phyloP scores from a whole-genome alignment of 2,797 vertebrate species.

The Protonibea diacanthus region DNA sequence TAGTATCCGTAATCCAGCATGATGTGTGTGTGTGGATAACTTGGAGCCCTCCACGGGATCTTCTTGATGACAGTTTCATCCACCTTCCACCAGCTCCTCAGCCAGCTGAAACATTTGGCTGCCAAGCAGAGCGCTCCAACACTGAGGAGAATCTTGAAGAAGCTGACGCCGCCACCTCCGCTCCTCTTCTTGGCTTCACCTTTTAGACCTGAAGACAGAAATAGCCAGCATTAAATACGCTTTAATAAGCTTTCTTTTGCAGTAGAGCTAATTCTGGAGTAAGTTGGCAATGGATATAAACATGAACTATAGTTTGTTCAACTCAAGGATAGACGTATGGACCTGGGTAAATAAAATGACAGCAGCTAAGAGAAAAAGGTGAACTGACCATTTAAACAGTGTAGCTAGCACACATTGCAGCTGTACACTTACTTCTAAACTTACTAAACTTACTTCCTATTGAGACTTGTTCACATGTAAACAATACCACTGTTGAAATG shows the following conservation, averaged over 20 bases:
- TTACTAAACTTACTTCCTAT: not conserved
- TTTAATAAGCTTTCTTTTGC: no score
- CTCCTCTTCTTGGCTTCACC: slow-evolving; percentile 4
- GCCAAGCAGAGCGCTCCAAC: slow-evolving; percentile 41
- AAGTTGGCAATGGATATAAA: no score
- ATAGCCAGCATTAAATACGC: not conserved
- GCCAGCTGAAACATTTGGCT: slow-evolving; percentile 42
- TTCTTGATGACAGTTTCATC: not conserved
- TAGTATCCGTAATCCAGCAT: slow-evolving; percentile 62
- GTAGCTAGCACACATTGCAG: not conserved
- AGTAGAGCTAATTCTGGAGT: no score
- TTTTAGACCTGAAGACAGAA: slow-evolving; percentile 27
- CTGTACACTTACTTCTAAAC: not conserved
- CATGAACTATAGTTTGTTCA: no score
- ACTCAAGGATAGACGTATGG: not conserved
- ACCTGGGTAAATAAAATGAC: not conserved
- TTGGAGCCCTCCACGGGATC: not conserved
- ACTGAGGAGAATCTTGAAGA: slow-evolving; percentile 29
- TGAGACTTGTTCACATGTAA: not conserved
- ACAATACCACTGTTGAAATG: not conserved
- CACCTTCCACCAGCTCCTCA: not conserved
- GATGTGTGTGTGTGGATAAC: not conserved
- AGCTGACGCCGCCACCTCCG: not conserved
- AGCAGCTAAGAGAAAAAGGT: not conserved
- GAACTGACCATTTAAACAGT: not conserved